A percentile compares a stretch with the other conserved stretches of the same genome.
These are phyloP conservation scores for Istiophorus platypterus DNA, from an alignment of 2,113 vertebrate genomes.

Conservation along the genomic window DNA sequence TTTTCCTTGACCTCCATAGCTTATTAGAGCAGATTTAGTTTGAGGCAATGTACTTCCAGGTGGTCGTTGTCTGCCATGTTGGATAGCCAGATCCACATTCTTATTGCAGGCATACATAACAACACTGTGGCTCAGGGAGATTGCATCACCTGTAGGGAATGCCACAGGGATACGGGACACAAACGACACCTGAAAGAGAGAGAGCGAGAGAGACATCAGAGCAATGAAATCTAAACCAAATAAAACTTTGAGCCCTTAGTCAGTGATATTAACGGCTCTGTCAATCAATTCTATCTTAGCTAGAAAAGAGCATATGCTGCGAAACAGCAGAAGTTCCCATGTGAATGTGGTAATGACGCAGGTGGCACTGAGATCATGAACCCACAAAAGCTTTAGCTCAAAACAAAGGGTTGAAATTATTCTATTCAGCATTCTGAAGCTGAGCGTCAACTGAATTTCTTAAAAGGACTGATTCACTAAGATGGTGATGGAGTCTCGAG, in stretches of 20 bases:
- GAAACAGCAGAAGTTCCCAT: background rate
- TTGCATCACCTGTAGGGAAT: conserved; percentile 96
- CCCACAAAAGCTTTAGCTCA: background rate
- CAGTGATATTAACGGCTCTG: background rate
- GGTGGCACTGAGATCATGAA: conserved; percentile 6
- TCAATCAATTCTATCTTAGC: background rate
- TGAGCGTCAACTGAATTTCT: background rate
- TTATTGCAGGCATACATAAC: conserved; percentile 99
- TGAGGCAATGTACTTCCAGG: conserved; percentile 82
- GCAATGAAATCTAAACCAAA: background rate
- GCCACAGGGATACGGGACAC: conserved; percentile 98
- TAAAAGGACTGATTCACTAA: background rate
- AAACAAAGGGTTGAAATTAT: background rate
- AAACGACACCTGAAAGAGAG: conserved; percentile 92
- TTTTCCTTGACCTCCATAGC: conserved; percentile 77
- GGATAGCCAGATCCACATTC: conserved; percentile 96
- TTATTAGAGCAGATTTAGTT: conserved; percentile 91
- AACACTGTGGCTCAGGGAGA: conserved; percentile 95
- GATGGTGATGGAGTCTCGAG: conserved; percentile 1
- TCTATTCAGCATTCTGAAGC: background rate
- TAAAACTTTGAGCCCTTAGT: background rate
- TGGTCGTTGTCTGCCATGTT: conserved; percentile 93
- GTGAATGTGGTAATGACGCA: background rate
- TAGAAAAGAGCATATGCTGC: background rate
- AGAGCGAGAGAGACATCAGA: conserved; percentile 4